A percentile compares a stretch with the other conserved stretches of the same genome.
These are phyloP conservation scores for Anodontia alba DNA, from an alignment of 2,888 invertebrate species.

Conservation along the genomic window DNA sequence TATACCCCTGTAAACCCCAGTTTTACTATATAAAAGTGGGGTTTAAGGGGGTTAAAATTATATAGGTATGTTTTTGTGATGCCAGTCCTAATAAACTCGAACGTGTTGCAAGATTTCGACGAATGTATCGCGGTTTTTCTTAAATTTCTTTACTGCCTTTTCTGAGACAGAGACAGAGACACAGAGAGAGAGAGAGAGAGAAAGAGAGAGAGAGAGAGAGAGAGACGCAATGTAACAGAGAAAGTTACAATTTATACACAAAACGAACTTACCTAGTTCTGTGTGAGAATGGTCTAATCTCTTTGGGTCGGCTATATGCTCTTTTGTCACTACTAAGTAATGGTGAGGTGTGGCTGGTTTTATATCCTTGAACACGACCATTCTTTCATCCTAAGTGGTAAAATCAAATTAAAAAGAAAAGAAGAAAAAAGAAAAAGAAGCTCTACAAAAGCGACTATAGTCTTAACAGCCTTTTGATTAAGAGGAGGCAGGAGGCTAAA, in stretches of 20 bases:
- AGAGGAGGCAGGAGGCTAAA: too few species aligned
- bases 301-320: conserved; percentile 91
- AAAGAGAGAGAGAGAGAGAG: conserved; percentile 8
- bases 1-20: too few species aligned
- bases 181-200: conserved; percentile 21
- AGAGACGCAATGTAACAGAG: too few species aligned
- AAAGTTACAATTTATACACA: too few species aligned
- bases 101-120: too few species aligned
- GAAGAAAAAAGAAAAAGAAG: too few species aligned
- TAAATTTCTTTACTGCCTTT: too few species aligned
- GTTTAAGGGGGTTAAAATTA: too few species aligned
- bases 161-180: background rate
- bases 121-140: too few species aligned
- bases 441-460: background rate
- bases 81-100: too few species aligned
- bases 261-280: conserved; percentile 68
- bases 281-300: conserved; percentile 88
- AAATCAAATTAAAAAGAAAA: background rate
- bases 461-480: background rate
- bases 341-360: conserved; percentile 93
- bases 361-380: conserved; percentile 93
- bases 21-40: too few species aligned
- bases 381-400: conserved; percentile 86
- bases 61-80: too few species aligned
- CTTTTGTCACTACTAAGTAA: conserved; percentile 88